Conservation (phyloP, 1,140 invertebrate species). For the Brachionus koreanus region DNA sequence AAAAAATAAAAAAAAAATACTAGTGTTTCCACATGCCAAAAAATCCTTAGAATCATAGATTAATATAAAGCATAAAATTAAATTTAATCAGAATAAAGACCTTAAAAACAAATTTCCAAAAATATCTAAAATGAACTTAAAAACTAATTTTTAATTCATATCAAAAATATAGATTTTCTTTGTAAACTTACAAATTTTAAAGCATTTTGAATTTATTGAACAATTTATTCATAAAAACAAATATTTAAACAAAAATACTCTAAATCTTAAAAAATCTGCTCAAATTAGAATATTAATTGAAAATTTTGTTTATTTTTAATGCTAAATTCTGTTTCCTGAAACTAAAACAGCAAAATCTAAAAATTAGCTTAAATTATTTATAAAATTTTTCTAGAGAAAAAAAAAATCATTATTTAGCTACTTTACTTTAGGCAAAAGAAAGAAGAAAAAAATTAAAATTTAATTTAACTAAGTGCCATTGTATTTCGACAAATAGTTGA, state of each 20-base stretch:
- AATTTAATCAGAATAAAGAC: not conserved
- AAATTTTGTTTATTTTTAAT: not conserved
- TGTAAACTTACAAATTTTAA: no score
- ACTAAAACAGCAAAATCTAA: not conserved
- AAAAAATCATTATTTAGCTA: not conserved
- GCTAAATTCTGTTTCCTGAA: conserved; percentile 21
- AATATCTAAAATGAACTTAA: no score
- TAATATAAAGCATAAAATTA: not conserved
- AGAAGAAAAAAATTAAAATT: not conserved
- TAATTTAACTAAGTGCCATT: not conserved
- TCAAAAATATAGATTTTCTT: no score
- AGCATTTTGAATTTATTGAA: no score
- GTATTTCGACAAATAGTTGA: not conserved
- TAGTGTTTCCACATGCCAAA: not conserved
- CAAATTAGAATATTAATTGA: not conserved
- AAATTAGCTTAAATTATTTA: not conserved
- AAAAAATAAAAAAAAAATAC: not conserved
- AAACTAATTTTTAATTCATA: no score
- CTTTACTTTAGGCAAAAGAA: not conserved
- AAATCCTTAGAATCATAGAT: not conserved
- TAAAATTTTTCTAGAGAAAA: not conserved
- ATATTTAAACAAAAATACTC: no score
- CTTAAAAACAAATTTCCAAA: not conserved
- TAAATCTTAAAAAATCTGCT: not conserved
- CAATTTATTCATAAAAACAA: no score